Base-by-base conservation (phyloP, 2,797 vertebrate species). In the Enteromius radiatus region DNA sequence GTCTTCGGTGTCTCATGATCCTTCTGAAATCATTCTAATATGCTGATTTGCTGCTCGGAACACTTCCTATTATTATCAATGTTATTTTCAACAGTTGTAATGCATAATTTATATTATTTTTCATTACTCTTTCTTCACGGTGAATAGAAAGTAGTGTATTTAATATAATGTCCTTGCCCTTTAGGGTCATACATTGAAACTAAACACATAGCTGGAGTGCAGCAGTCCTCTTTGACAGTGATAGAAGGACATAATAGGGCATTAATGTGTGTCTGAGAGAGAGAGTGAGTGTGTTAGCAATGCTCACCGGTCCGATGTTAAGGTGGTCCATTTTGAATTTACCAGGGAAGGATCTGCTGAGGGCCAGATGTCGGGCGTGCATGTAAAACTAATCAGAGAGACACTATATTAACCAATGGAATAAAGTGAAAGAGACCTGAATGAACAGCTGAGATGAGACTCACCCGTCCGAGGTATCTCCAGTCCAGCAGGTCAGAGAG, bases 401-500 rank as follows among this genome's bases (percentile, higher is more conserved):
- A 54, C 4, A 52, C 8, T 2, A 12, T 43, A 28, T 45, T 45
- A 65, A 47, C 9, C 1, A 28, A 19, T 12, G 23, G 38, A 76
- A 26, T 43, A 9, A 36, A 26, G 23, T 38, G 23, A 59, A 41
- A 11, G 3, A 14, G 6, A n/a, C 23, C 23, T 4, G 23, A 47
- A 19, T 47, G 28, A 33, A 23, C 11, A 79, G 33, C 10, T 38
- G 38, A 47, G 14, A 33, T 9, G n/a, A 36, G 3, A 63, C 96
- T 71, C 84, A 99, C 98, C 94, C 96, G 94, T 85, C 96, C 97
- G 36, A 99, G 94, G 87, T 97, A 99, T 94, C 94, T 95, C 98
- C 98, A 99, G 90, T 99, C 97, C 88, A 99, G 91, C 64, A 99
- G 95, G 78, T 99, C 98, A 0, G 97, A 98, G 54, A 99, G 95